phyloP scores from a whole-genome alignment of 2,888 invertebrate genomes.

The Hololepta plana region DNA sequence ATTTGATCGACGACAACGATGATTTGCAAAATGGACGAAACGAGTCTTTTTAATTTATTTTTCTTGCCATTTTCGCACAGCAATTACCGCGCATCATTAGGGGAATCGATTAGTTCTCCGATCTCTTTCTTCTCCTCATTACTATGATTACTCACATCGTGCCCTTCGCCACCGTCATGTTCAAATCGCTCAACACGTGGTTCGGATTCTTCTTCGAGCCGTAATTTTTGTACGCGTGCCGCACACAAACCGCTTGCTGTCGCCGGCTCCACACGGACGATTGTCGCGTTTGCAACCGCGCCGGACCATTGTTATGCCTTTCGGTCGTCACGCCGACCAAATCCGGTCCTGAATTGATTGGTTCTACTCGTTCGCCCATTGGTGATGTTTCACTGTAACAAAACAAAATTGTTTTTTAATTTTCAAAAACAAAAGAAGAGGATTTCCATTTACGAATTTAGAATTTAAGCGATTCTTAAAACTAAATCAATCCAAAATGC shows the following conservation, averaged over 20 bases:
- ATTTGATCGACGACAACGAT: too few species aligned
- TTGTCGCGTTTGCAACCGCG: constrained; percentile 25
- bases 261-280: constrained; percentile 45
- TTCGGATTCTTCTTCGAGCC: constrained; percentile 76
- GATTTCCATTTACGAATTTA: constrained; percentile 1
- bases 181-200: constrained; percentile 72
- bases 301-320: constrained; percentile 15
- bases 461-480: neutral
- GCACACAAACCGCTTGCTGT: constrained; percentile 73
- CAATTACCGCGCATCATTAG: too few species aligned
- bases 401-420: constrained; percentile 11
- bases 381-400: constrained; percentile 26
- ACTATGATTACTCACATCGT: constrained; percentile 66
- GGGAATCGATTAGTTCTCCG: too few species aligned
- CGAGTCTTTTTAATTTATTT: too few species aligned
- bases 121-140: too few species aligned
- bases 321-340: constrained; percentile 24
- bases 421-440: too few species aligned
- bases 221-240: constrained; percentile 78
- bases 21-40: too few species aligned
- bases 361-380: constrained; percentile 22
- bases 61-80: too few species aligned
- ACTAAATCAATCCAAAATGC: neutral
- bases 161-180: constrained; percentile 87
- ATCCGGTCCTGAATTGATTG: constrained; percentile 21